Percentiles rank a stretch among this genome's conserved stretches.
Conservation (phyloP, 2,797 vertebrate genomes). For the Acomys russatus region DNA sequence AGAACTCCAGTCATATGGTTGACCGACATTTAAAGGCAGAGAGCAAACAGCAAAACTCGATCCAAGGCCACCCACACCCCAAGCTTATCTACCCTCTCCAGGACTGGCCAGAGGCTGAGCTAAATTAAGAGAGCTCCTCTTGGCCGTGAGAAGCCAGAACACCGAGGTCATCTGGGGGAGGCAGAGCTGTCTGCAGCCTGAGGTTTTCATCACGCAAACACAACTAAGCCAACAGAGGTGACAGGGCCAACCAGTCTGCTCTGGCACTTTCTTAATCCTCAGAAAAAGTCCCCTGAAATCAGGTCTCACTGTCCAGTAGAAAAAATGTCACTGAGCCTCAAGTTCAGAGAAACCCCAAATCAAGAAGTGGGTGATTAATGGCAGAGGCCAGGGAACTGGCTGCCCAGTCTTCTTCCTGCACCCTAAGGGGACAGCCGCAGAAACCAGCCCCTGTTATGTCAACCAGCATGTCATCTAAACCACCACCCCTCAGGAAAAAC, state of each 20-base stretch:
- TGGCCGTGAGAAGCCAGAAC: not conserved
- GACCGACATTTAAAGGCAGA: slow-evolving; percentile 49
- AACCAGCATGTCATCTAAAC: not conserved
- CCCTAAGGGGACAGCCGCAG: not conserved
- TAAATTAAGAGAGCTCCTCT: not conserved
- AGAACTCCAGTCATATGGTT: not conserved
- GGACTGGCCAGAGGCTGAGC: not conserved
- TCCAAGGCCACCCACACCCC: not conserved
- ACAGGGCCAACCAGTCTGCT: not conserved
- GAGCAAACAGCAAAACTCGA: not conserved
- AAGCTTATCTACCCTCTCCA: slow-evolving; percentile 54
- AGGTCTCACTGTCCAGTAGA: not conserved
- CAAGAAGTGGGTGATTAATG: not conserved
- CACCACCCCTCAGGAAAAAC: not conserved
- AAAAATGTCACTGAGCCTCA: not conserved
- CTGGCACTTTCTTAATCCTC: not conserved
- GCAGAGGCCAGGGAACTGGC: not conserved
- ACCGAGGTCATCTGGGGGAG: not conserved
- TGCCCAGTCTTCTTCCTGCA: not conserved
- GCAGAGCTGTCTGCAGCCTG: not conserved
- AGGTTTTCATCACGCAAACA: not conserved
- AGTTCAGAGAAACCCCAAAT: not conserved
- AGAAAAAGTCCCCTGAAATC: not conserved
- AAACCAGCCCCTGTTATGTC: not conserved
- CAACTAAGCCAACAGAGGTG: not conserved